phyloP scores from a whole-genome alignment of 2,113 vertebrate species.

The Chelonoidis abingdonii region DNA sequence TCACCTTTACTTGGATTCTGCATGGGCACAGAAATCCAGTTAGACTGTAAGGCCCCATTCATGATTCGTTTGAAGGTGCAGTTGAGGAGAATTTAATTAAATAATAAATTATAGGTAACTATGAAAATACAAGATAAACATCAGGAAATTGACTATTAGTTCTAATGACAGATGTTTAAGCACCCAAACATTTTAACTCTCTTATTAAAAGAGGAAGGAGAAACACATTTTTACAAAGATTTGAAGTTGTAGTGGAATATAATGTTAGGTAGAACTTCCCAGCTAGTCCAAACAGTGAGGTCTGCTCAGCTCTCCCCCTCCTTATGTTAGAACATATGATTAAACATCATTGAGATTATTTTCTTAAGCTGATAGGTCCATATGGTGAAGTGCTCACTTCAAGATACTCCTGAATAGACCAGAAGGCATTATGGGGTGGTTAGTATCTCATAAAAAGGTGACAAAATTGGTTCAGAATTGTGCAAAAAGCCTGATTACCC shows the following conservation, averaged over 20 bases:
- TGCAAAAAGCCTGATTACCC: constrained; percentile 26
- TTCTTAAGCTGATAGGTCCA: constrained; percentile 39
- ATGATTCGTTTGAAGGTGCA: neutral
- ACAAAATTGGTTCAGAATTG: constrained; percentile 52
- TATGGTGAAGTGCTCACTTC: constrained; percentile 29
- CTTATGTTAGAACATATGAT: constrained; percentile 1
- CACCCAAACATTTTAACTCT: neutral
- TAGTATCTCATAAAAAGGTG: neutral
- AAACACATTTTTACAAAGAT: neutral
- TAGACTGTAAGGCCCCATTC: neutral
- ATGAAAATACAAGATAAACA: no score
- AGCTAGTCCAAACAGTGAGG: constrained; percentile 32
- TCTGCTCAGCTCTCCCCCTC: constrained; percentile 13
- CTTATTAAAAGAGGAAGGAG: constrained; percentile 1
- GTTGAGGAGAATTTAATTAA: no score
- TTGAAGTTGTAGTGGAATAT: neutral
- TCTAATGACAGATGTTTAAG: neutral
- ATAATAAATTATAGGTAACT: no score
- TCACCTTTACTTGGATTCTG: neutral
- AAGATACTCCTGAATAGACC: constrained; percentile 46
- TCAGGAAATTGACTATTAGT: no score
- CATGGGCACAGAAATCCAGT: neutral
- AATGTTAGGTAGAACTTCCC: neutral
- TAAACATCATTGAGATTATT: constrained; percentile 34
- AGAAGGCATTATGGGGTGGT: neutral